phyloP scores from a whole-genome alignment of 2,113 vertebrate genomes.

The Athene noctua region DNA sequence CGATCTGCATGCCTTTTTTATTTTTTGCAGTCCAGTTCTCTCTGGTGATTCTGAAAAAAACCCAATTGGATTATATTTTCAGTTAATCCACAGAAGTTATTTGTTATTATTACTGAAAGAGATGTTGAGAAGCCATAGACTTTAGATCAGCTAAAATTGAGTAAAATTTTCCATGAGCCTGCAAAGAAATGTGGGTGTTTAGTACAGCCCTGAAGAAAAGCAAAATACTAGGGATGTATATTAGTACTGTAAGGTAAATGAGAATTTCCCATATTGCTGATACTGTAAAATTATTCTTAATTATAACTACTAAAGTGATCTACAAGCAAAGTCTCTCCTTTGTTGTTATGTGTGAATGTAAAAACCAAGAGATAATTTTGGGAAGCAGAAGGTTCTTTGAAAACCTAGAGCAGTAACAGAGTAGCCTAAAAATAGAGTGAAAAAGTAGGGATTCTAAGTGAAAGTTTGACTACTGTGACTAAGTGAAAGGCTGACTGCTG shows the following conservation, averaged over 20 bases:
- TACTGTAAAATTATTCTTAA: neutral
- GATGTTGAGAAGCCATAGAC: neutral
- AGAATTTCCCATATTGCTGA: neutral
- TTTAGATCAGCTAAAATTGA: neutral
- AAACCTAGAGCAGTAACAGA: neutral
- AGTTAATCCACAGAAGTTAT: neutral
- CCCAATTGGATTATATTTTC: neutral
- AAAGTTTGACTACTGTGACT: neutral
- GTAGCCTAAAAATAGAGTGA: neutral
- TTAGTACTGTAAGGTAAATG: neutral
- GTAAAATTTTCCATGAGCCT: neutral
- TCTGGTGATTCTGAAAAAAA: neutral
- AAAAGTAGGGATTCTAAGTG: neutral
- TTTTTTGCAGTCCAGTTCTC: neutral
- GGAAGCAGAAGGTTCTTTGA: neutral
- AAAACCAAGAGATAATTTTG: neutral
- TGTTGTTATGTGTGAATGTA: neutral
- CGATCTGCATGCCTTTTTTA: accelerated
- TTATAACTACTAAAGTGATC: neutral
- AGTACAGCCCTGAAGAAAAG: neutral
- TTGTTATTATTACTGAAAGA: neutral
- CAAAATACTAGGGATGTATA: neutral
- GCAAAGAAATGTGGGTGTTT: neutral
- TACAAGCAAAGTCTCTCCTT: neutral
- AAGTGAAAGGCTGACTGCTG: neutral